These are phyloP conservation scores for Entosphenus tridentatus DNA, from an alignment of 2,113 vertebrate species.

Conservation along the genomic window DNA sequence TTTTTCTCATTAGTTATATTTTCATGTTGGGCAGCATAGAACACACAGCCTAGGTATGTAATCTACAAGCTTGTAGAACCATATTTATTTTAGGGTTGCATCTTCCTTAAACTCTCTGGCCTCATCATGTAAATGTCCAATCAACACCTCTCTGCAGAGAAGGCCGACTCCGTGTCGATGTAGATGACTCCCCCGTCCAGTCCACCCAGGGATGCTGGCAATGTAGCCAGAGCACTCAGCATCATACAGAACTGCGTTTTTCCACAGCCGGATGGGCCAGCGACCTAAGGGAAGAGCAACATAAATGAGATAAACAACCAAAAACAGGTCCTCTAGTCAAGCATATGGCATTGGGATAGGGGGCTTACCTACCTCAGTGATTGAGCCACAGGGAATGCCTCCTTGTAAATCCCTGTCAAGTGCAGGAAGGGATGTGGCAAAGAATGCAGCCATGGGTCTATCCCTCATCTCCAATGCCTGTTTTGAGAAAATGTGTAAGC, in stretches of 20 bases:
- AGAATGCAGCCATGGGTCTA: conserved; percentile 17
- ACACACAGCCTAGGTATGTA: too few relatives aligned
- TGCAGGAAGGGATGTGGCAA: conserved; percentile 24
- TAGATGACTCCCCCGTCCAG: conserved; percentile 35
- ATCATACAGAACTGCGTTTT: conserved; percentile 55
- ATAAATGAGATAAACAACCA: neutral
- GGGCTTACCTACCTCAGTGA: conserved; percentile 34
- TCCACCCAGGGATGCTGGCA: conserved; percentile 36
- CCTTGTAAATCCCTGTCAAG: conserved; percentile 32
- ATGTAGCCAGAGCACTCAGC: conserved; percentile 38
- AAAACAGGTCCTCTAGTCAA: neutral
- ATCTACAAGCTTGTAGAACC: too few relatives aligned
- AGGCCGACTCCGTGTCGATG: conserved; percentile 45
- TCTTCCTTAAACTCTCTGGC: too few relatives aligned
- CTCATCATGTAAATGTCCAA: too few relatives aligned
- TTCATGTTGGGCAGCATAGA: too few relatives aligned
- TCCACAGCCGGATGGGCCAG: conserved; percentile 49
- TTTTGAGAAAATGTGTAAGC: neutral
- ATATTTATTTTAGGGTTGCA: too few relatives aligned
- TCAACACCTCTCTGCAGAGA: conserved; percentile 41
- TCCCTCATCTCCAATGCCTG: conserved; percentile 31
- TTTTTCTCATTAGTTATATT: too few relatives aligned
- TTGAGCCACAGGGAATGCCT: conserved; percentile 34
- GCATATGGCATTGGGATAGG: neutral
- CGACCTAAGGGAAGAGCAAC: conserved; percentile 23